phyloP scores from a whole-genome alignment of 1,140 invertebrate species.

The Drosophila parabipectinata region DNA sequence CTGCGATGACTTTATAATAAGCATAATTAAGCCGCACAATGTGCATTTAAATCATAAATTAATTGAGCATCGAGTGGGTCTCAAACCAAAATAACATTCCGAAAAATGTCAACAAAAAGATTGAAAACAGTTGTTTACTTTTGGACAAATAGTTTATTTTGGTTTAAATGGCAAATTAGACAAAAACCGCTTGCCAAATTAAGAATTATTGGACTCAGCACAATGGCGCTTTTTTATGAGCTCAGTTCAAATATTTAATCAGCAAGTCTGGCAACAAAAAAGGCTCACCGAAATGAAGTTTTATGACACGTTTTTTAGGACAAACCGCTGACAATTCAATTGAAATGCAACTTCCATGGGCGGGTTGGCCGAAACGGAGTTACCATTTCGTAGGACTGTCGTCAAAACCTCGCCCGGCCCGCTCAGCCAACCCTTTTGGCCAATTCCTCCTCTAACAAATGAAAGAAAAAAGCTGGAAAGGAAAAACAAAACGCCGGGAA shows the following conservation, averaged over 20 bases:
- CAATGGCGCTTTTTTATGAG: not conserved
- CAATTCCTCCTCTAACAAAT: conserved; percentile 6
- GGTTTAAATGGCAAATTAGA: not conserved
- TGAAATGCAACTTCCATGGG: conserved; percentile 49
- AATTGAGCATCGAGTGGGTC: conserved; percentile 35
- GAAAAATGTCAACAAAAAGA: conserved; percentile 2
- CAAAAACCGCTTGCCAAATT: not conserved
- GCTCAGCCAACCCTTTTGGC: not conserved
- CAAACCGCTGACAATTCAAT: conserved; percentile 78
- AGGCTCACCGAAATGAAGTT: conserved; percentile 34
- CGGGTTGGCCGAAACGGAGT: conserved; percentile 17
- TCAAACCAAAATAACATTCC: not conserved
- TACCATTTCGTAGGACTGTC: conserved; percentile 60
- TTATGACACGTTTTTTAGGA: conserved; percentile 48
- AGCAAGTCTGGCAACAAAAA: not conserved
- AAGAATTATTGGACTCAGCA: not conserved
- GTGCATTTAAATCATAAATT: conserved; percentile 50
- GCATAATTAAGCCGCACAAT: conserved; percentile 58
- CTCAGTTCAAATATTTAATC: conserved; percentile 3
- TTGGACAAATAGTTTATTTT: conserved; percentile 11
- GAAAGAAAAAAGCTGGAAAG: conserved; percentile 9
- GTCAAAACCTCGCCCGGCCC: conserved; percentile 21
- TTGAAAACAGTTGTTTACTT: conserved; percentile 8
- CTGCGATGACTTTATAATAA: conserved; percentile 35
- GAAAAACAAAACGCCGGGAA: conserved; percentile 43